phyloP scores from a whole-genome alignment of 1,140 invertebrate species.

The Dendrolimus punctatus region DNA sequence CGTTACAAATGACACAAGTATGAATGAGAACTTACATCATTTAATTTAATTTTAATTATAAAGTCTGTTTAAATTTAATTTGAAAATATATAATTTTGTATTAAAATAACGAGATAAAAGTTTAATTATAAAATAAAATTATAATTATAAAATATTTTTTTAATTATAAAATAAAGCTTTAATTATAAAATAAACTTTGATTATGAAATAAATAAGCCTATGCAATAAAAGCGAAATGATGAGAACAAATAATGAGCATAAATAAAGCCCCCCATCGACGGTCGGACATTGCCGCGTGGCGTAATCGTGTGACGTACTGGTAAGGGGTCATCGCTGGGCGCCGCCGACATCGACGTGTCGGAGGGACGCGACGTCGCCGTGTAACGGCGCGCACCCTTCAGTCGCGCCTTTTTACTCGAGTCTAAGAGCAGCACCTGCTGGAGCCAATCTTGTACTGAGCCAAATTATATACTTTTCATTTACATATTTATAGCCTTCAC shows the following conservation, averaged over 20 bases:
- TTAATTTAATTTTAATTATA: too few relatives aligned
- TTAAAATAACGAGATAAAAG: too few relatives aligned
- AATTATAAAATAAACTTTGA: too few relatives aligned
- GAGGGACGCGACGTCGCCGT: constrained; percentile 60
- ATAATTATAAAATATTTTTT: too few relatives aligned
- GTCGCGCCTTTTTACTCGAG: constrained; percentile 55
- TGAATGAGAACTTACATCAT: too few relatives aligned
- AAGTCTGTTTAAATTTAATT: too few relatives aligned
- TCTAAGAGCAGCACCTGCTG: constrained; percentile 69
- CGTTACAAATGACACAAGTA: too few relatives aligned
- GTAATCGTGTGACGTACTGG: constrained; percentile 54
- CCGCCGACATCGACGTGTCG: constrained; percentile 62
- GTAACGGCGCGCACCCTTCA: constrained; percentile 51
- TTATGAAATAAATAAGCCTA: too few relatives aligned
- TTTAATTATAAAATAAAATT: too few relatives aligned
- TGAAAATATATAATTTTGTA: too few relatives aligned
- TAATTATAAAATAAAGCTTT: too few relatives aligned
- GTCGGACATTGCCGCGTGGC: constrained; percentile 47
- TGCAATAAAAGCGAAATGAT: neutral
- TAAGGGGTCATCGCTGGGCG: constrained; percentile 62
- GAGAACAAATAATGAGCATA: constrained; percentile 2
- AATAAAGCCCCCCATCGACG: constrained; percentile 13
- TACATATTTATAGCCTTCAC: too few relatives aligned
- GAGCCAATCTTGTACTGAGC: constrained; percentile 53
- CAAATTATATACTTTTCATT: constrained; percentile 7